These are phyloP conservation scores for Volucella inanis DNA, from an alignment of 2,888 invertebrate genomes.

Conservation along the genomic window DNA sequence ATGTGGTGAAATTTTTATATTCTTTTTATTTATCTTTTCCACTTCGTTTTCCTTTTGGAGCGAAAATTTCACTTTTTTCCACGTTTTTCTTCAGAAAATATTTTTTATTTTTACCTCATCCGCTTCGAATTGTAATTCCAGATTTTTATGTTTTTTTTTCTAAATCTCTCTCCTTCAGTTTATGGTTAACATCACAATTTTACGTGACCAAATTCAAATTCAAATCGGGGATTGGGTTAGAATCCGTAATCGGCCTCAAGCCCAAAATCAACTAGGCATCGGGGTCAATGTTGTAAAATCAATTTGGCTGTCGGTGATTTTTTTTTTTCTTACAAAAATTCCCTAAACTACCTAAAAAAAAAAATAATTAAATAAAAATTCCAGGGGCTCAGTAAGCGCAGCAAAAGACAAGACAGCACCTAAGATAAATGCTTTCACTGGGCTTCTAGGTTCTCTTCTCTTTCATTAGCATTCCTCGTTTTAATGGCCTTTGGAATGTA, in stretches of 20 bases:
- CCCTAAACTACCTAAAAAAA: neutral
- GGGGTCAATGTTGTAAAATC: constrained; percentile 4
- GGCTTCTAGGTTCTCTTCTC: constrained; percentile 10
- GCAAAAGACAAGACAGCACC: constrained; percentile 25
- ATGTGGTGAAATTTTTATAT: constrained; percentile 47
- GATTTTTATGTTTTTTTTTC: neutral
- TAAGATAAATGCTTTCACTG: constrained; percentile 37
- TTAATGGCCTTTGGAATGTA: neutral
- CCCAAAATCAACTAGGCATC: neutral
- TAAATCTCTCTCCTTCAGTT: neutral
- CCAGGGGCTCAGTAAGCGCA: neutral
- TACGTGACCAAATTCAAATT: neutral
- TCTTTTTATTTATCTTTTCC: constrained; percentile 20
- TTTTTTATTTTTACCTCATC: constrained; percentile 24
- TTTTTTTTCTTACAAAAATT: constrained; percentile 5
- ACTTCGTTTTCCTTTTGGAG: constrained; percentile 37
- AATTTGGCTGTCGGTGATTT: constrained; percentile 6
- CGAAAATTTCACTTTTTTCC: constrained; percentile 61
- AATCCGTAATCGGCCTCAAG: constrained; percentile 6
- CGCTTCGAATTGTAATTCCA: constrained; percentile 3
- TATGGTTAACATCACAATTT: neutral
- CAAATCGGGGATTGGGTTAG: neutral
- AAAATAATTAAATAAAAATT: constrained; percentile 16
- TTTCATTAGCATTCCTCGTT: constrained; percentile 2
- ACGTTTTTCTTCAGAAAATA: constrained; percentile 48